Conservation (phyloP, 2,113 vertebrate species). For the Phyllopteryx taeniolatus region DNA sequence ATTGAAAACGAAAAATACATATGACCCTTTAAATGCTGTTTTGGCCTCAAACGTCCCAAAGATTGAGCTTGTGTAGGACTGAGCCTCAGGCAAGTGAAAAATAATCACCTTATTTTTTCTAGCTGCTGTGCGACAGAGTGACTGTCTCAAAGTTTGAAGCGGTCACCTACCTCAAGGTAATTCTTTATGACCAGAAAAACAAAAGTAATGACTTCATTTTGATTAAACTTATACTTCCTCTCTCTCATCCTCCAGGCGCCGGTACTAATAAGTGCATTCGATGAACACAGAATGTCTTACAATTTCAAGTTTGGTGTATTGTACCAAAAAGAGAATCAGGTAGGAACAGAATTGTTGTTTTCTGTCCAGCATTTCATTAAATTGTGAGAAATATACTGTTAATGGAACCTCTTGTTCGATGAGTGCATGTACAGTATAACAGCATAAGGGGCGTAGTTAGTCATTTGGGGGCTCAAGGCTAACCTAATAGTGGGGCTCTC, state of each 20-base stretch:
- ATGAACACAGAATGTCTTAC: constrained; percentile 75
- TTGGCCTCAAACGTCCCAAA: neutral
- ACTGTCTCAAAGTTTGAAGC: constrained; percentile 81
- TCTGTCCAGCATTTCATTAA: neutral
- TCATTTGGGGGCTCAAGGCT: too few relatives aligned
- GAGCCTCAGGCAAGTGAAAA: neutral
- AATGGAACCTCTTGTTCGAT: too few relatives aligned
- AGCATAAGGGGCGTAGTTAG: too few relatives aligned
- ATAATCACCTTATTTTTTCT: neutral
- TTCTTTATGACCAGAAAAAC: neutral
- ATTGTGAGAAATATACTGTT: neutral
- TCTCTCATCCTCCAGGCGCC: constrained; percentile 62
- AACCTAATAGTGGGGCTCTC: too few relatives aligned
- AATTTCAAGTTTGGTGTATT: constrained; percentile 80
- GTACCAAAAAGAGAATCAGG: constrained; percentile 74
- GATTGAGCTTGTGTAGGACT: neutral
- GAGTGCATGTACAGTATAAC: too few relatives aligned
- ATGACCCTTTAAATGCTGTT: neutral
- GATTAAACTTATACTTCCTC: neutral
- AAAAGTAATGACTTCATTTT: neutral
- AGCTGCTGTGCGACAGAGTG: constrained; percentile 84
- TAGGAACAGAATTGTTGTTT: constrained; percentile 14
- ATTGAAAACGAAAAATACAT: neutral
- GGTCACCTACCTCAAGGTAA: constrained; percentile 86
- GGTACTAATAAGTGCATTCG: constrained; percentile 73